A percentile compares a stretch with the other conserved stretches of the same genome.
phyloP scores from a whole-genome alignment of 2,113 vertebrate species.

The Ptilorrhoa leucosticta region DNA sequence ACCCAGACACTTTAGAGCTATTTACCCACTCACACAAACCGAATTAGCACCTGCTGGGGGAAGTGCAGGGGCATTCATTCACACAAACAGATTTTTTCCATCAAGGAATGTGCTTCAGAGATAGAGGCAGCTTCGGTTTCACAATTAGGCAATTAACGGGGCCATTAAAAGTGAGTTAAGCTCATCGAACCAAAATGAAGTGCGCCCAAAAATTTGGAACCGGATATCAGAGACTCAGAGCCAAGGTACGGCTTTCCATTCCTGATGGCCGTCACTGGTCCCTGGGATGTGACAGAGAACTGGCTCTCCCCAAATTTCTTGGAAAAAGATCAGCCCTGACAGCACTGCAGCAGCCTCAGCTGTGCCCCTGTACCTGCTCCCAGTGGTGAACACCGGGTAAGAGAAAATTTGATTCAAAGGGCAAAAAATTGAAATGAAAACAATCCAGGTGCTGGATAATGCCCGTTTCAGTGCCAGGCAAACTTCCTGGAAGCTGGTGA shows the following conservation, averaged over 20 bases:
- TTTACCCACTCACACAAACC: background rate
- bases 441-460: background rate
- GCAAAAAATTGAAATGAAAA: rapidly evolving
- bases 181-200: background rate
- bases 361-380: background rate
- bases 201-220: background rate
- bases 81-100: background rate
- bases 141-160: background rate
- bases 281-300: background rate
- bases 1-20: background rate
- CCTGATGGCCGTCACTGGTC: background rate
- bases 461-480: background rate
- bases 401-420: background rate
- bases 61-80: background rate
- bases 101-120: background rate
- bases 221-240: rapidly evolving
- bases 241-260: background rate
- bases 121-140: background rate
- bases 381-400: background rate
- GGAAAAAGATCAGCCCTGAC: background rate
- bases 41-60: background rate
- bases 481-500: background rate
- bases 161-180: background rate
- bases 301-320: background rate
- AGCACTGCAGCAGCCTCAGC: background rate